These are phyloP conservation scores for Myotis findleyi DNA, from an alignment of 2,797 vertebrate species.

Conservation along the genomic window DNA sequence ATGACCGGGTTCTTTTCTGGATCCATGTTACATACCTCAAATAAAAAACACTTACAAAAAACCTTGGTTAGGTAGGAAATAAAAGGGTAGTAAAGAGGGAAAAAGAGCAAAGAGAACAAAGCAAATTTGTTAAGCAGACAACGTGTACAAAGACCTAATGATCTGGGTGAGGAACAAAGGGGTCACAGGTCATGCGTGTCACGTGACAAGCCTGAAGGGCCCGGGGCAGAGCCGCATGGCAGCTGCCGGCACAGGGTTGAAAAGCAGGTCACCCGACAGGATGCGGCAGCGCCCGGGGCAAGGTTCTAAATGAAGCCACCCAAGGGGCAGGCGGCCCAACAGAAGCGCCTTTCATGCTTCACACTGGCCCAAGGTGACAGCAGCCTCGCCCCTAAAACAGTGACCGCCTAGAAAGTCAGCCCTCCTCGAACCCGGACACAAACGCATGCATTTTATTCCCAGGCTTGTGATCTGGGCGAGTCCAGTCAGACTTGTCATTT, in stretches of 20 bases:
- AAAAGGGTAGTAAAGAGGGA: background rate
- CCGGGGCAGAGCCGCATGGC: conserved; percentile 86
- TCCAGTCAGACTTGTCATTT: background rate
- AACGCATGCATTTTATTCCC: conserved; percentile 27
- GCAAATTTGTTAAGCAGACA: conserved; percentile 34
- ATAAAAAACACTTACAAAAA: conserved; percentile 78
- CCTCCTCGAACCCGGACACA: conserved; percentile 65
- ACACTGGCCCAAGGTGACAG: conserved; percentile 86
- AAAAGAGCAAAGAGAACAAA: conserved; percentile 31
- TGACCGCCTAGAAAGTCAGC: conserved; percentile 79
- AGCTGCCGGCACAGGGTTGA: conserved; percentile 91
- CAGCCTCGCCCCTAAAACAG: conserved; percentile 83
- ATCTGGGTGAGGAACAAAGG: conserved; percentile 87
- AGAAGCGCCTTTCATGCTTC: conserved; percentile 90
- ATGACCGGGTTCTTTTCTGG: background rate
- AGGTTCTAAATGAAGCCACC: conserved; percentile 94
- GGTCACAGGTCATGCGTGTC: conserved; percentile 92
- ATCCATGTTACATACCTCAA: background rate
- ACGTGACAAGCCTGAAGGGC: conserved; percentile 89
- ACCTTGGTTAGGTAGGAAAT: background rate
- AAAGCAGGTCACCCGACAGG: conserved; percentile 97
- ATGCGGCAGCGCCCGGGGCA: conserved; percentile 90
- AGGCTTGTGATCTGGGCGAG: background rate
- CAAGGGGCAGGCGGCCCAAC: conserved; percentile 88
- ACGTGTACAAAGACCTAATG: conserved; percentile 79